Evolutionary conservation across 2,797 vertebrate species (phyloP).

Genomic region (Halcyon leucocephala): DNA sequence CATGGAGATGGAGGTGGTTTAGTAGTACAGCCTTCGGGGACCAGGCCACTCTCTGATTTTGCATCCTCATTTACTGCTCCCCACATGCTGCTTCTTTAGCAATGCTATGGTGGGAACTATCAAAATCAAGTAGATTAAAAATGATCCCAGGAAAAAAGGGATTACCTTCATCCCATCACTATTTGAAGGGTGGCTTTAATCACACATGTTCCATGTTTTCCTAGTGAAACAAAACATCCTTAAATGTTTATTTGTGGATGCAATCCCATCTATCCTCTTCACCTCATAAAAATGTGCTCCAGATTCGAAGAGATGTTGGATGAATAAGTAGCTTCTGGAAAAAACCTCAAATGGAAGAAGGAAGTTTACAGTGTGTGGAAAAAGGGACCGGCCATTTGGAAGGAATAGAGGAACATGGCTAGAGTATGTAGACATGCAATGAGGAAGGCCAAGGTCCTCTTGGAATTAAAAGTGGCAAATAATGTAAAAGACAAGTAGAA

Average conservation of each 20-base stretch:
- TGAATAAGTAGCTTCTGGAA: not conserved
- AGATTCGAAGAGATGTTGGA: not conserved
- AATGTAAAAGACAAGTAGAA: not conserved
- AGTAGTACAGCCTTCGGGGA: not conserved
- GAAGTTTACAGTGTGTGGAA: not conserved
- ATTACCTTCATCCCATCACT: not conserved
- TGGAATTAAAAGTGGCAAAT: not conserved
- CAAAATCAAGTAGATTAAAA: not conserved
- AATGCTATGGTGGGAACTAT: not conserved
- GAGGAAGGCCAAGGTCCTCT: not conserved
- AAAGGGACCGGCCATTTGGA: not conserved
- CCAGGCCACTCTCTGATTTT: not conserved
- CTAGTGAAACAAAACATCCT: not conserved
- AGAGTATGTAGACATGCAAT: not conserved
- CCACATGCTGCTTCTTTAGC: not conserved
- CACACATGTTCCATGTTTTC: accelerated
- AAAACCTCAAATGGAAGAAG: not conserved
- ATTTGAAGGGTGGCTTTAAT: not conserved
- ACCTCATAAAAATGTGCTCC: not conserved
- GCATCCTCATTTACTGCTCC: not conserved
- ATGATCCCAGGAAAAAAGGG: not conserved
- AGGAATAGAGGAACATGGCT: not conserved
- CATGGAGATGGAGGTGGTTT: not conserved
- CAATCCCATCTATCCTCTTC: not conserved
- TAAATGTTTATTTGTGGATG: not conserved